phyloP scores from a whole-genome alignment of 2,888 invertebrate genomes.

The Amiota minor region DNA sequence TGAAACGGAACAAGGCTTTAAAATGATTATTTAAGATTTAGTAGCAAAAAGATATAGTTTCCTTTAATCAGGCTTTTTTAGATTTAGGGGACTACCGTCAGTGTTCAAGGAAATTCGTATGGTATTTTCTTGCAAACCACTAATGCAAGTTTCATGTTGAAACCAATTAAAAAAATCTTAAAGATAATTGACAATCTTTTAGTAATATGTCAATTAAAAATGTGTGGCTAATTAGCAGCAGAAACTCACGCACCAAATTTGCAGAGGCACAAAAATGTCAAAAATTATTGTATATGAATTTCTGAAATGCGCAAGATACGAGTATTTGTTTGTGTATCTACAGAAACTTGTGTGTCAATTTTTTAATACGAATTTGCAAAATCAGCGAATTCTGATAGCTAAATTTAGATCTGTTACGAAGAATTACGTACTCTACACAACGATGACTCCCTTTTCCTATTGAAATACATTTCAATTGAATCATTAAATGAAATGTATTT shows the following conservation, averaged over 20 bases:
- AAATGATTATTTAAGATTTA: no score
- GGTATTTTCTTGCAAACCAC: no score
- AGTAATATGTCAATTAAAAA: constrained; percentile 1
- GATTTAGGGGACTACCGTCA: no score
- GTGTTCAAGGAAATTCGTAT: no score
- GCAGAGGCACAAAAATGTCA: not conserved
- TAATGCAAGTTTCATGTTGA: not conserved
- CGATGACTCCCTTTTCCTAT: constrained; percentile 36
- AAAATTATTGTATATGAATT: not conserved
- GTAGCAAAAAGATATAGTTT: no score
- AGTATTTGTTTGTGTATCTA: constrained; percentile 26
- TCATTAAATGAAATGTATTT: constrained; percentile 25
- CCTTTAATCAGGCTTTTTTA: no score
- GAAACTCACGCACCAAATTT: not conserved
- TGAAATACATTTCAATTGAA: constrained; percentile 53
- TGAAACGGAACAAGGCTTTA: no score
- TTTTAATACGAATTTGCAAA: constrained; percentile 31
- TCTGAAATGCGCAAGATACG: not conserved
- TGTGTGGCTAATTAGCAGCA: not conserved
- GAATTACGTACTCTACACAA: not conserved
- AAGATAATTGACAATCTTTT: no score
- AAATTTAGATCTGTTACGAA: not conserved
- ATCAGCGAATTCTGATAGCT: constrained; percentile 42
- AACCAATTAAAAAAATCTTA: not conserved
- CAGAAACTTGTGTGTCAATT: not conserved